Base-by-base conservation (phyloP, 2,888 invertebrate genomes). In the Hydrotaea cyrtoneurina region DNA sequence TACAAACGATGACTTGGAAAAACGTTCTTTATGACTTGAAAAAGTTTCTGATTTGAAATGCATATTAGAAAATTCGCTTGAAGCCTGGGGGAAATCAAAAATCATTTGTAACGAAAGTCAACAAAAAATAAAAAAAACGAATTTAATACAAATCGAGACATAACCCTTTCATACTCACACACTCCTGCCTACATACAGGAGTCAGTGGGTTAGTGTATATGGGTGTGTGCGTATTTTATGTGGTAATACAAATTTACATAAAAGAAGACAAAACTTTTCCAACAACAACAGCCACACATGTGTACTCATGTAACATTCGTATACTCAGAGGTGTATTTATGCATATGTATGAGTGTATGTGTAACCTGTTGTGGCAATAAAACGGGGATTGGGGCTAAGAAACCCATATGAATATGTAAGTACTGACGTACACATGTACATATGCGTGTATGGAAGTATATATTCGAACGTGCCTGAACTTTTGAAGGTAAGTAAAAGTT, bases 11-110 rank as follows among this genome's bases (percentile, higher is more conserved):
- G 50, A 50, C 50, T 50, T 13, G 50, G 50, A 50, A 46, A 77
- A 43, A 76, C 55, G 17, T 69, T 69, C 19, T 77, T 46, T 57
- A 57, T 43, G 66, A 57, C 69, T 71, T 57, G 26, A 59, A 59
- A 78, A 78, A 26, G 21, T 71, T 78, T 59, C 31, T 71, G 69
- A 78, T 78, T 78, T 59, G 71, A 71, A 78, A 59, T 78, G 77
- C n/a, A 59, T 69, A 69, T 77, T 77, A 57, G 77, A 69, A 53
- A 77, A 69, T 31, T 71, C 31, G 43, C 46, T 57, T 17, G 43
- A 71, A 71, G 71, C 78, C 78, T 78, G 26, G 59, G 78, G 78
- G 78, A 71, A 78, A 77, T 77, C 69, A 77, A 57, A 57, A 77
- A 26, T 59, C 71, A 71, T 71, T 46, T 71, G 78, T 71, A 59